These are phyloP conservation scores for Dolomedes plantarius DNA, from an alignment of 2,888 invertebrate genomes.

Conservation along the genomic window DNA sequence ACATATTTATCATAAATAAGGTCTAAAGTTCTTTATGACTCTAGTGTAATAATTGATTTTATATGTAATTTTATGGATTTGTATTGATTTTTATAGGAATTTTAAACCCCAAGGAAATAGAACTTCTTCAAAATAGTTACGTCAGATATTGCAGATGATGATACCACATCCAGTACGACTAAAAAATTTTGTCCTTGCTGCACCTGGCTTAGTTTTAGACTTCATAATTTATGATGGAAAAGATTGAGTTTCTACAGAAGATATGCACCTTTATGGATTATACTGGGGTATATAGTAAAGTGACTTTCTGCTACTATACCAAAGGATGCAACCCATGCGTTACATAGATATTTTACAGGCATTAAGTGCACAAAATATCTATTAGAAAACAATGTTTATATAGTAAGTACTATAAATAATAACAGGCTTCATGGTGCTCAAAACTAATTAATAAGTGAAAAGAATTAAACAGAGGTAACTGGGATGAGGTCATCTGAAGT, in stretches of 20 bases:
- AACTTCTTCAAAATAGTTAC: too few species aligned
- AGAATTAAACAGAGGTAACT: slow-evolving; percentile 5
- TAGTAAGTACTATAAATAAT: not conserved
- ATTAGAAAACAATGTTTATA: not conserved
- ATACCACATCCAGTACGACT: slow-evolving; percentile 75
- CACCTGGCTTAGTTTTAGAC: slow-evolving; percentile 73
- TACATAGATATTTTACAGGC: not conserved
- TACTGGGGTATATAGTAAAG: not conserved
- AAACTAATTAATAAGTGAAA: not conserved
- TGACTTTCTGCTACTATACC: not conserved
- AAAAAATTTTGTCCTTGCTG: slow-evolving; percentile 76
- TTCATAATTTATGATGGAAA: slow-evolving; percentile 75
- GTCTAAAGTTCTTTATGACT: too few species aligned
- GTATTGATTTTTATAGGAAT: too few species aligned
- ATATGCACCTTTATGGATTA: not conserved
- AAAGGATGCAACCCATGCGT: not conserved
- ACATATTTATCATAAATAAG: too few species aligned
- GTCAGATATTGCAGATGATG: not conserved
- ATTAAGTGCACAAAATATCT: not conserved
- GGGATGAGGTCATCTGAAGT: not conserved
- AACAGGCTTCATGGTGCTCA: not conserved
- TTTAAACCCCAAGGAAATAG: too few species aligned
- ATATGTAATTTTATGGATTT: too few species aligned
- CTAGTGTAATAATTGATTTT: too few species aligned
- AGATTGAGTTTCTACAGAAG: not conserved